Evolutionary conservation across 2,888 invertebrate species (phyloP), one percentile per base, ranked within the genome.

Genomic region (Lysandra coridon): DNA sequence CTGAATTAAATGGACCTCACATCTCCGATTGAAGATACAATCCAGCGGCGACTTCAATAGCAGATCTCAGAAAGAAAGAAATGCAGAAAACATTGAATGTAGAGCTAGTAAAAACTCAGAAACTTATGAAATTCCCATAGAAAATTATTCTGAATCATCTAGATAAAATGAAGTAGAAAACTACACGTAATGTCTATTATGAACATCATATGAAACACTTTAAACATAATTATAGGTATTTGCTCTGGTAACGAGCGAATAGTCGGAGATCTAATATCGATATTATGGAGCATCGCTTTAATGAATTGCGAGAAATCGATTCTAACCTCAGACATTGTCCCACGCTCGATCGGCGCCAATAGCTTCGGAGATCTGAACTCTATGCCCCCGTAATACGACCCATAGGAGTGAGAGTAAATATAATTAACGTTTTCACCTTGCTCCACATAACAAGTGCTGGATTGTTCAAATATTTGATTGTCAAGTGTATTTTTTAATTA

Each of bases 251-350:
- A 84, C 85, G 79, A 80, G 81, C 86, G 86, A 87, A 84, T 85
- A 85, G 86, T 86, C 84, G 81, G 82, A 87, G 84, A 88, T 86
- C 86, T 83, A 82, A 83, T 86, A 87, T 89, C 87, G 86, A 88
- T 86, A 85, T 85, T 87, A 85, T 85, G 86, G 88, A 86, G 87
- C 87, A 88, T 90, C 86, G 86, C 86, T 37, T 33, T 89, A 88
- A 88, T 88, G 87, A 89, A 89, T 88, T 84, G 85, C 88, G 84
- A 87, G 88, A 88, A 89, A 85, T 88, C 88, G 87, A 88, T 88
- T 88, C 86, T 89, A 91, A 89, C 91, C 91, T 91, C 88, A 90
- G 90, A 88, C 86, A 84, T 83, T 89, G 89, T 92, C 92, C 90
- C 91, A 92, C 92, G 91, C 89, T 79, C 74, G 49, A n/a, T 49